Evolutionary conservation across 2,888 invertebrate genomes (phyloP).

Genomic region (Pherbina coryleti): DNA sequence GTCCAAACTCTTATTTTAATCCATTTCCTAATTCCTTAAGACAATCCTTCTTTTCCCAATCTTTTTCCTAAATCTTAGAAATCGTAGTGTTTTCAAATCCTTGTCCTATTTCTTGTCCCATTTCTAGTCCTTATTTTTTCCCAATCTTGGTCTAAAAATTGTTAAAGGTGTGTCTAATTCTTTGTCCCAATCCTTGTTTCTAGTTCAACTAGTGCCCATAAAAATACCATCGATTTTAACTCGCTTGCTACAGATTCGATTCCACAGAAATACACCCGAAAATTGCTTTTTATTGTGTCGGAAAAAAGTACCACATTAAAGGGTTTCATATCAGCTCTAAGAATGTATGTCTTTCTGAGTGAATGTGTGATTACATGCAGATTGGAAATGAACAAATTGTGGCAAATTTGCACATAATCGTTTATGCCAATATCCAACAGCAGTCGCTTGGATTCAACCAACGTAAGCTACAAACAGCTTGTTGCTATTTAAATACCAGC

Average conservation of each 20-base stretch:
- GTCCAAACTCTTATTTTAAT: too few relatives aligned
- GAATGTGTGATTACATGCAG: neutral
- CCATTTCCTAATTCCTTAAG: too few relatives aligned
- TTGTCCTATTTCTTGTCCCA: too few relatives aligned
- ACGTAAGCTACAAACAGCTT: neutral
- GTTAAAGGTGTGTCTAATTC: too few relatives aligned
- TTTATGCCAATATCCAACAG: neutral
- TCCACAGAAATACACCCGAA: neutral
- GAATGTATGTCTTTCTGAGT: neutral
- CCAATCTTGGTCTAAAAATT: too few relatives aligned
- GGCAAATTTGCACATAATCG: constrained; percentile 16
- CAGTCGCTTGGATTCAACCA: neutral
- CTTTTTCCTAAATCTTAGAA: too few relatives aligned
- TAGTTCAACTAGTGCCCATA: neutral
- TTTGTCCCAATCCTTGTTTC: too few relatives aligned
- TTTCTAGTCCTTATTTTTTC: too few relatives aligned
- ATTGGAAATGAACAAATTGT: neutral
- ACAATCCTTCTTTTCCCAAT: too few relatives aligned
- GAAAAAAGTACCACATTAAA: neutral
- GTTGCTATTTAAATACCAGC: constrained; percentile 1
- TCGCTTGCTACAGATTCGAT: neutral
- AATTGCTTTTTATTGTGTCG: neutral
- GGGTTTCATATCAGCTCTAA: neutral
- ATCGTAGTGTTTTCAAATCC: too few relatives aligned
- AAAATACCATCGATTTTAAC: constrained; percentile 3